These are phyloP conservation scores for Phalacrocorax aristotelis DNA, from an alignment of 2,113 vertebrate species.

Conservation along the genomic window DNA sequence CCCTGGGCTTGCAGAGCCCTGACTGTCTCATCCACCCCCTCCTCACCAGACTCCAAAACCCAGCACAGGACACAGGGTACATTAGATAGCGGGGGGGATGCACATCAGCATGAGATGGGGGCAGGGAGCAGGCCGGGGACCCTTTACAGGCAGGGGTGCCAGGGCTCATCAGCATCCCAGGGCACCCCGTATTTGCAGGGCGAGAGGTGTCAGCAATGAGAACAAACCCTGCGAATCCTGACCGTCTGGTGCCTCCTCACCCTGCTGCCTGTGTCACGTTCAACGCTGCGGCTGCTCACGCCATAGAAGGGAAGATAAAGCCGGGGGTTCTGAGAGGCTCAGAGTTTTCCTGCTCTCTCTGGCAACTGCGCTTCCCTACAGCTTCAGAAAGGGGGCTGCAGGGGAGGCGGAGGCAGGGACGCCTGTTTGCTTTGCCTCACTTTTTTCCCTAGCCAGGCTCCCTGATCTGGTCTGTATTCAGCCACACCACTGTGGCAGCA, in stretches of 20 bases:
- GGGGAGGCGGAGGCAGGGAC: not conserved
- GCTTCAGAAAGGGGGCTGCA: slow-evolving; percentile 17
- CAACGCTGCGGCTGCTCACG: not conserved
- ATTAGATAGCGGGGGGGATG: not conserved
- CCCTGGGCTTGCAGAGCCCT: not conserved
- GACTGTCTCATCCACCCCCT: rapidly evolving
- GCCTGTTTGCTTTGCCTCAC: not conserved
- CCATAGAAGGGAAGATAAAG: slow-evolving; percentile 62
- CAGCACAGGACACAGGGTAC: rapidly evolving
- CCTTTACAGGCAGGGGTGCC: not conserved
- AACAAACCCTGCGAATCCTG: not conserved
- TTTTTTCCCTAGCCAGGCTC: slow-evolving; percentile 2
- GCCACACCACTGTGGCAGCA: not conserved
- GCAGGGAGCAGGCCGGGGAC: not conserved
- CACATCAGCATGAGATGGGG: not conserved
- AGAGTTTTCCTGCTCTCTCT: not conserved
- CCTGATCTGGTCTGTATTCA: not conserved
- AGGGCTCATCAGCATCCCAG: not conserved
- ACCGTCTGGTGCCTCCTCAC: not conserved
- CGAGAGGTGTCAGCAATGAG: not conserved
- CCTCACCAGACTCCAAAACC: not conserved
- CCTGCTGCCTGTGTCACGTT: not conserved
- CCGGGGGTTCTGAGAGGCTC: not conserved
- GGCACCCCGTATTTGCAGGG: not conserved
- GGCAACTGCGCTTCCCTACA: not conserved